These are phyloP conservation scores for Oryzias javanicus DNA, from an alignment of 2,113 vertebrate genomes.

Conservation along the genomic window DNA sequence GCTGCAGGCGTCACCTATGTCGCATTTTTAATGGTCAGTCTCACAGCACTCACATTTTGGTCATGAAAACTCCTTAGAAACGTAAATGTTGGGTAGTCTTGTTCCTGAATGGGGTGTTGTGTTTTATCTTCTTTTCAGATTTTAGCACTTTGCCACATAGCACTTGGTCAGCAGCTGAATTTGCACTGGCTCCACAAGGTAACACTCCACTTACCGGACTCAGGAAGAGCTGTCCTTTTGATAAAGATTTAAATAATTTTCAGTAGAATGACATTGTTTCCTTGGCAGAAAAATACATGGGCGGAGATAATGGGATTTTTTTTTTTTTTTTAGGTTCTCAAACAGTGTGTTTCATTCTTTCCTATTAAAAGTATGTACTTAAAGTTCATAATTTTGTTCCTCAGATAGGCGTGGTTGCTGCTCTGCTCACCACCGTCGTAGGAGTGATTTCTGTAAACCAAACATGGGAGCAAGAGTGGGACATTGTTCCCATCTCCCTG, in stretches of 20 bases:
- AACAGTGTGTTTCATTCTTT: not conserved
- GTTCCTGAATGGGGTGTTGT: conserved; percentile 3
- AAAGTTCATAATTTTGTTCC: not conserved
- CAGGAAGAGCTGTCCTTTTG: not conserved
- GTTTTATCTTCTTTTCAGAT: conserved; percentile 73
- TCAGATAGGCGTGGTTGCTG: conserved; percentile 84
- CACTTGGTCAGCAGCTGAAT: conserved; percentile 94
- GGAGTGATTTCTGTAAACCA: conserved; percentile 91
- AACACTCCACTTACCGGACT: conserved; percentile 24
- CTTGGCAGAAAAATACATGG: conserved; percentile 25
- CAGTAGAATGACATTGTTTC: conserved; percentile 5
- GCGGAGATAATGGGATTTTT: conserved; percentile 6
- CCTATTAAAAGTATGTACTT: not conserved
- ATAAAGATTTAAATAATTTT: too few species aligned
- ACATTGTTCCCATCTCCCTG: conserved; percentile 88
- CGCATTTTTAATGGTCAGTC: conserved; percentile 86
- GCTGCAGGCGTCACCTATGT: conserved; percentile 90
- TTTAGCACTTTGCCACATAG: conserved; percentile 92
- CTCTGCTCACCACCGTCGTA: conserved; percentile 83
- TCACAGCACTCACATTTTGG: not conserved
- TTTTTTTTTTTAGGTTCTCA: conserved; percentile 10
- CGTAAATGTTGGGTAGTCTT: conserved; percentile 5
- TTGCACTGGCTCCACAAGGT: conserved; percentile 99
- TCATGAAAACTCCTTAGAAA: not conserved
- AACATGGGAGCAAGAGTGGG: conserved; percentile 93